These are phyloP conservation scores for Marmota monax DNA, from an alignment of 2,113 vertebrate species.

Conservation along the genomic window DNA sequence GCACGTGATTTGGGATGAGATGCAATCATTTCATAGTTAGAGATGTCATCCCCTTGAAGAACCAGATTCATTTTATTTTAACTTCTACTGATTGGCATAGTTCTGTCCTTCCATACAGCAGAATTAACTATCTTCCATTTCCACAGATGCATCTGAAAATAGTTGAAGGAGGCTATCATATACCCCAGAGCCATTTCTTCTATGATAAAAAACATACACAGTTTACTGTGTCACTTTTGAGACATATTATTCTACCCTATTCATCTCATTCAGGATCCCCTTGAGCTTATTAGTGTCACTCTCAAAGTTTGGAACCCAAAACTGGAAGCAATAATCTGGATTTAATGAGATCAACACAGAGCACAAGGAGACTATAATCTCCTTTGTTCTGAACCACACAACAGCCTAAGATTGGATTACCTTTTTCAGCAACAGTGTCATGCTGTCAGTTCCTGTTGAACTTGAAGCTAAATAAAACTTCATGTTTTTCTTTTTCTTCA, in stretches of 20 bases:
- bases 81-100: background rate
- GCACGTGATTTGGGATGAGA: background rate
- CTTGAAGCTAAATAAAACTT: conserved; percentile 72
- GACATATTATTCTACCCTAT: conserved; percentile 17
- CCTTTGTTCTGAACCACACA: conserved; percentile 48
- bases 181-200: background rate
- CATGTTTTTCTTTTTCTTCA: conserved; percentile 62
- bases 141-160: background rate
- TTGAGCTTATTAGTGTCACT: conserved; percentile 60
- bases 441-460: conserved; percentile 65
- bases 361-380: background rate
- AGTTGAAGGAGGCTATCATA: background rate
- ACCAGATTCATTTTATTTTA: background rate
- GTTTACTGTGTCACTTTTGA: background rate
- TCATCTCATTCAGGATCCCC: conserved; percentile 41
- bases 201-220: conserved; percentile 25
- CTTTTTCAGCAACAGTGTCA: conserved; percentile 1
- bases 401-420: conserved; percentile 11
- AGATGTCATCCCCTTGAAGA: background rate
- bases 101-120: background rate
- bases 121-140: conserved; percentile 4
- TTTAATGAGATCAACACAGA: conserved; percentile 44
- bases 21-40: background rate
- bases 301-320: conserved; percentile 36
- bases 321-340: background rate